Conservation (phyloP, 2,888 invertebrate genomes). For the Molorchus minor region DNA sequence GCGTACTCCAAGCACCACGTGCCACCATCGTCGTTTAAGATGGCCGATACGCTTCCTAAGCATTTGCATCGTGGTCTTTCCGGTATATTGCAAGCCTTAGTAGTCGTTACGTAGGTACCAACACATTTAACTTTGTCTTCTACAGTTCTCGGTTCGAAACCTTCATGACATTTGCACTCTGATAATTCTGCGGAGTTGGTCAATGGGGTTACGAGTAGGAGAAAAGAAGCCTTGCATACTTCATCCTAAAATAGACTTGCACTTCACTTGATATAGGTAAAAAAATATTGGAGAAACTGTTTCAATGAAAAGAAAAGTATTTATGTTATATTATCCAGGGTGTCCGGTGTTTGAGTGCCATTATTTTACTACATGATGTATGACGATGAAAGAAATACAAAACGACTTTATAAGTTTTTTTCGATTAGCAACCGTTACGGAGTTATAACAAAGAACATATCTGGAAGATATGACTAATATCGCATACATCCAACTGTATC, state of each 20-base stretch:
- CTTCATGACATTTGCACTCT: constrained; percentile 31
- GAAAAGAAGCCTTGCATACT: neutral
- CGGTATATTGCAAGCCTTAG: constrained; percentile 23
- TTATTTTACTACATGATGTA: too few species aligned
- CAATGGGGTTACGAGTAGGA: neutral
- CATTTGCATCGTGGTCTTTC: constrained; percentile 31
- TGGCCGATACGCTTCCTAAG: constrained; percentile 24
- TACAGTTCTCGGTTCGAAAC: constrained; percentile 15
- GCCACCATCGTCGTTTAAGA: constrained; percentile 26
- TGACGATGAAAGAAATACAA: too few species aligned
- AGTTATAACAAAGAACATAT: too few species aligned
- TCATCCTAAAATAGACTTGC: neutral
- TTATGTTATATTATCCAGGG: too few species aligned
- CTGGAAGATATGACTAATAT: too few species aligned
- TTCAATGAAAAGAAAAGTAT: too few species aligned
- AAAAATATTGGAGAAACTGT: too few species aligned
- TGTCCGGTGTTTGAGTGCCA: too few species aligned
- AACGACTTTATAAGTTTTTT: too few species aligned
- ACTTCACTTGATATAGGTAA: too few species aligned
- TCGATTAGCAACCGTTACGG: too few species aligned
- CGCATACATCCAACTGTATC: too few species aligned
- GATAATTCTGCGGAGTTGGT: neutral
- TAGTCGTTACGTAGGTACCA: constrained; percentile 25
- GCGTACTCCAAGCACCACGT: constrained; percentile 31
- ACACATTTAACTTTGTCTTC: constrained; percentile 30